Percentiles rank a stretch among this genome's conserved stretches.
These are phyloP conservation scores for Drosophila infuscata DNA, from an alignment of 2,888 invertebrate species.

Conservation along the genomic window DNA sequence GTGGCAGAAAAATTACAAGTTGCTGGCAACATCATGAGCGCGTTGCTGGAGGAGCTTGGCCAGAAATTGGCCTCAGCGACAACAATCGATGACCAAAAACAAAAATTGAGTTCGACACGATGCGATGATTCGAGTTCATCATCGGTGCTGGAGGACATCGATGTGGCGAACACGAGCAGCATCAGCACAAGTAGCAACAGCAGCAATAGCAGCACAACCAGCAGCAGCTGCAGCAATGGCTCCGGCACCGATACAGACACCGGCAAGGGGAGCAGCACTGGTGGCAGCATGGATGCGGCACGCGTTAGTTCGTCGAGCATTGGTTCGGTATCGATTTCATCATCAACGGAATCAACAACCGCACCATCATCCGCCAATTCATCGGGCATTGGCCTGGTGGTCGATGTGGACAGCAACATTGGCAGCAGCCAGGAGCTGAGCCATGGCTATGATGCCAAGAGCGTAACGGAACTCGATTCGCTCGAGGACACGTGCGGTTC, in stretches of 20 bases:
- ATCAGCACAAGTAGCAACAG: constrained; percentile 53
- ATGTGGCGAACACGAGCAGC: constrained; percentile 66
- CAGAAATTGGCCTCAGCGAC: constrained; percentile 39
- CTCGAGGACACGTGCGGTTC: constrained; percentile 84
- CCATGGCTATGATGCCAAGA: constrained; percentile 78
- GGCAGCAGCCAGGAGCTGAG: constrained; percentile 68
- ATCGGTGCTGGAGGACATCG: constrained; percentile 60
- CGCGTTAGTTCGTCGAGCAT: constrained; percentile 67
- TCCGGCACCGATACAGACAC: constrained; percentile 68
- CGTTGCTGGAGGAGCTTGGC: constrained; percentile 53
- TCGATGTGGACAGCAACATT: constrained; percentile 70
- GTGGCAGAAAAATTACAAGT: constrained; percentile 8
- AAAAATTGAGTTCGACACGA: constrained; percentile 34
- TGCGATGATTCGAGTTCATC: constrained; percentile 60
- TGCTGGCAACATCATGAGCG: constrained; percentile 46
- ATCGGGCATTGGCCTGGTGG: constrained; percentile 70
- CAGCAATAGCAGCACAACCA: constrained; percentile 42
- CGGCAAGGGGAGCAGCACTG: constrained; percentile 65
- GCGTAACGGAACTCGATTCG: constrained; percentile 81
- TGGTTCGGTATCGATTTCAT: constrained; percentile 51
- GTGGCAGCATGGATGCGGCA: constrained; percentile 61
- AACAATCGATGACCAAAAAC: constrained; percentile 32
- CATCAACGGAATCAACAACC: constrained; percentile 53
- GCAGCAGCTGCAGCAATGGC: constrained; percentile 55
- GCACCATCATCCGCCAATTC: constrained; percentile 52